phyloP scores from a whole-genome alignment of 2,797 vertebrate genomes.

The Syncerus caffer region DNA sequence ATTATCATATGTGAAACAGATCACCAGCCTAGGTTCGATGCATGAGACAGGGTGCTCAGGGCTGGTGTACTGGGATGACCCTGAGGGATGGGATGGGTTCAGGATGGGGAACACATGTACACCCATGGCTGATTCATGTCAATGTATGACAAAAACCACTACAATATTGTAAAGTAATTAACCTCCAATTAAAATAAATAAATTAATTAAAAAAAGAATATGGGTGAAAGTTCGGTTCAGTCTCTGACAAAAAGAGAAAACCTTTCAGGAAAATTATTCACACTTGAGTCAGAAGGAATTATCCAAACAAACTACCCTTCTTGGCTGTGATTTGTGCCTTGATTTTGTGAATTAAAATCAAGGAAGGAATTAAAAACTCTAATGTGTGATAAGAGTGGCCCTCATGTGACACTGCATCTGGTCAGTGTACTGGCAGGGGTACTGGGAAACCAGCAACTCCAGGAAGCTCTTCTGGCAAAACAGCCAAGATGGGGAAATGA shows the following conservation, averaged over 20 bases:
- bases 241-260: not conserved
- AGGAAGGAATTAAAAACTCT: not conserved
- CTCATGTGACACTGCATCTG: not conserved
- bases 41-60: not conserved
- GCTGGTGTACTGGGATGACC: not conserved
- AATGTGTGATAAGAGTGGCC: not conserved
- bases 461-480: not conserved
- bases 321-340: not conserved
- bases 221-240: not conserved
- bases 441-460: not conserved
- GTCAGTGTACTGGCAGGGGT: not conserved
- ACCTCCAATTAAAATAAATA: not conserved
- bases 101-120: not conserved
- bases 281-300: constrained; percentile 35
- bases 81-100: not conserved
- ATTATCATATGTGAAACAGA: not conserved
- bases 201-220: not conserved
- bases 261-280: not conserved
- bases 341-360: not conserved
- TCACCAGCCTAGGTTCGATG: not conserved
- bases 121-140: not conserved
- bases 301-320: not conserved
- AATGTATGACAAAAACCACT: not conserved
- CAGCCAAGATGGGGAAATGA: not conserved
- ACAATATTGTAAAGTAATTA: not conserved